Base-by-base conservation (phyloP, 2,797 vertebrate species). In the Neosilurus hyrtlii region DNA sequence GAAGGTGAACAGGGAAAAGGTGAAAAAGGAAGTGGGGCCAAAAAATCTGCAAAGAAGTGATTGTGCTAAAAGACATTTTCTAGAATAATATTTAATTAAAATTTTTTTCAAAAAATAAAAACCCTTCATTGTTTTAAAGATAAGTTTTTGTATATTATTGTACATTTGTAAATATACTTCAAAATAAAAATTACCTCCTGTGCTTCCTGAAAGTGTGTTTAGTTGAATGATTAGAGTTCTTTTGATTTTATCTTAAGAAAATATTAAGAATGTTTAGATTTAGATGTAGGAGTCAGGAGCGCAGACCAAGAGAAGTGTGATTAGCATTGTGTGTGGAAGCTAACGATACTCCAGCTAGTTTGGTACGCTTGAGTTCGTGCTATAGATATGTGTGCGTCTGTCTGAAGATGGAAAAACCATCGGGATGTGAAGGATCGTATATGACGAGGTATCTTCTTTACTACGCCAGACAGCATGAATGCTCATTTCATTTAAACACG, bases 21-120 rank as follows among this genome's bases (percentile, higher is more conserved):
- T 63, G 82, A 76, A 52, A 90, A 88, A 81, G 85, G 81, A 75
- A 87, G 84, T 14, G 82, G 49, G 70, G 91, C 87, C 35, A 95
- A 89, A 82, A 95, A 92, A 89, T 59, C 85, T 7, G 83, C 89
- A 62, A 92, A 93, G 78, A 94, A 94, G 79, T 95, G 91, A 95
- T 43, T 68, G 57, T 76, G 81, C 83, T 84, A 87, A 89, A 79
- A 3, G 6, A 68, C 30, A 86, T 72, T 73, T 76, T 74, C 20
- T 56, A 71, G n/a, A 67, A 52, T 76, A 72, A 61, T 73, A 62
- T 86, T 52, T 70, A 0, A 54, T 84, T 83, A 30, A 30, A 30
- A 30, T 65, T 76, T 77, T 68, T 82, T 66, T 77, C n/a, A 80
- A 70, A 62, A 8, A n/a, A 61, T n/a, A 18, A 72, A 49, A 20